These are phyloP conservation scores for Leptinotarsa juncta DNA, from an alignment of 2,888 invertebrate species.

Conservation along the genomic window DNA sequence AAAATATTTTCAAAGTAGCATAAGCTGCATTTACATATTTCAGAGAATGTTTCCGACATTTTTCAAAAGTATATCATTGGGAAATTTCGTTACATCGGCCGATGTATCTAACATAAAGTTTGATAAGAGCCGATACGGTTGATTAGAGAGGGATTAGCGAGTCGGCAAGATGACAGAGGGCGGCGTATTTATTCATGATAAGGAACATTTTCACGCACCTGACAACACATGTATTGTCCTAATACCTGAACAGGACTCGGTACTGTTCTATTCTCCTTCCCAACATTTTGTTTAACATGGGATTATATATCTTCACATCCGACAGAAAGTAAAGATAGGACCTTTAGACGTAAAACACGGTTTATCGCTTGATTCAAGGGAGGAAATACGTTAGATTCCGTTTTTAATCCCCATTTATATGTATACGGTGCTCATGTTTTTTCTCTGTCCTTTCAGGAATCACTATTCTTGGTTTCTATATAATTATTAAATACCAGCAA, in stretches of 20 bases:
- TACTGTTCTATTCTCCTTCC: slow-evolving; percentile 45
- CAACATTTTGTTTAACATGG: slow-evolving; percentile 48
- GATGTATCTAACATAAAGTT: slow-evolving; percentile 40
- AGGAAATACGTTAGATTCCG: background rate
- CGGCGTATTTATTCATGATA: slow-evolving; percentile 62
- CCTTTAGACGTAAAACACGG: slow-evolving; percentile 30
- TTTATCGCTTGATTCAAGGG: slow-evolving; percentile 10
- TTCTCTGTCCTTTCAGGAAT: background rate
- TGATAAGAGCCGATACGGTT: slow-evolving; percentile 54
- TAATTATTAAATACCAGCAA: no score
- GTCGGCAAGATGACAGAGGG: slow-evolving; percentile 61
- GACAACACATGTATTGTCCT: slow-evolving; percentile 61
- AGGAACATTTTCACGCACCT: slow-evolving; percentile 59
- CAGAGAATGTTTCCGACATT: background rate
- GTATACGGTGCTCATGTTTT: background rate
- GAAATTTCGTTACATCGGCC: slow-evolving; percentile 16
- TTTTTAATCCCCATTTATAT: background rate
- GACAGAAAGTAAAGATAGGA: slow-evolving; percentile 44
- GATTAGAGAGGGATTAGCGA: slow-evolving; percentile 60
- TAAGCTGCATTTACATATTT: no score
- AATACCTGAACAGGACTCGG: slow-evolving; percentile 53
- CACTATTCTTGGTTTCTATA: no score
- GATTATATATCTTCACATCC: slow-evolving; percentile 55
- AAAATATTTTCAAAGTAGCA: no score
- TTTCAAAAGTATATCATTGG: slow-evolving; percentile 6